These are phyloP conservation scores for Drosophila baimaii DNA, from an alignment of 1,140 invertebrate species.

Conservation along the genomic window DNA sequence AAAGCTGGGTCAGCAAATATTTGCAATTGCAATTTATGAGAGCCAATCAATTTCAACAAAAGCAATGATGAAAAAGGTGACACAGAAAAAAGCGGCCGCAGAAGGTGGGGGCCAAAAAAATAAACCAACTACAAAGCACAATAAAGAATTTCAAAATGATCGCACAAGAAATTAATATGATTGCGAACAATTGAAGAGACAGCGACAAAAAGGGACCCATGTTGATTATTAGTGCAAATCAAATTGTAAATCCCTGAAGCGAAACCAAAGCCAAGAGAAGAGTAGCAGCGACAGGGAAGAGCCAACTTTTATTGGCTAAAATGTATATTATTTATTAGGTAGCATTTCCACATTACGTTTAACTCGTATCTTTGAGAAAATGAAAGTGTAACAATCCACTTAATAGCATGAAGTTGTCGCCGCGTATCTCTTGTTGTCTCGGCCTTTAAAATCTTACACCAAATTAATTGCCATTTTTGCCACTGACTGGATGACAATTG, in stretches of 20 bases:
- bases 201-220: constrained; percentile 10
- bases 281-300: constrained; percentile 1
- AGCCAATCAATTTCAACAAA: constrained; percentile 20
- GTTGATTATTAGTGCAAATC: constrained; percentile 38
- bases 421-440: constrained; percentile 23
- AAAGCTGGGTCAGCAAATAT: constrained; percentile 63
- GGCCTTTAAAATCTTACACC: constrained; percentile 47
- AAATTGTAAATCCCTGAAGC: constrained; percentile 28
- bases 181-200: constrained; percentile 22
- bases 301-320: constrained; percentile 22
- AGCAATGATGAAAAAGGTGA: constrained; percentile 40
- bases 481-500: constrained; percentile 52
- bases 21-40: constrained; percentile 53
- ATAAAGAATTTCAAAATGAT: constrained; percentile 61
- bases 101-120: constrained; percentile 18
- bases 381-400: constrained; percentile 21
- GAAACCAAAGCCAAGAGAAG: constrained; percentile 17
- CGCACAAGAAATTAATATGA: constrained; percentile 35
- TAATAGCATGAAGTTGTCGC: constrained; percentile 29
- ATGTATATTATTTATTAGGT: background rate
- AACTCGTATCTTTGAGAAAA: constrained; percentile 5
- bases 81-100: constrained; percentile 30
- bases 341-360: background rate
- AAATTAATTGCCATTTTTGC: constrained; percentile 68
- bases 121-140: constrained; percentile 10